These are phyloP conservation scores for Nanorana parkeri DNA, from an alignment of 2,113 vertebrate species.

Conservation along the genomic window DNA sequence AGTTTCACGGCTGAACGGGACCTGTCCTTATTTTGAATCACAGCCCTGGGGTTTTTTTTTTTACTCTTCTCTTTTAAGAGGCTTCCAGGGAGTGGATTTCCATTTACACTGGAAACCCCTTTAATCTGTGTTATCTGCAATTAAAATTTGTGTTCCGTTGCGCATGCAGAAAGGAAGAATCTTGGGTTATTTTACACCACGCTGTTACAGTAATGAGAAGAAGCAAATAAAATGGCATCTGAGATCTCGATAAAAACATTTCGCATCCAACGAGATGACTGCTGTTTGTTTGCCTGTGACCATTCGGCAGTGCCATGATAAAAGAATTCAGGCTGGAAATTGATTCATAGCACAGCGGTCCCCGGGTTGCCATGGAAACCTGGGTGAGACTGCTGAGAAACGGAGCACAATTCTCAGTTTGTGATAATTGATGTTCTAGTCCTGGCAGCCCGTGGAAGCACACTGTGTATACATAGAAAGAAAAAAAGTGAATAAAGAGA, in stretches of 20 bases:
- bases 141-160: too few species aligned
- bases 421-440: conserved; percentile 33
- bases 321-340: neutral
- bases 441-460: conserved; percentile 1
- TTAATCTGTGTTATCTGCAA: too few species aligned
- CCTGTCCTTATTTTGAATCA: too few species aligned
- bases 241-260: neutral
- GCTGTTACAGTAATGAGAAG: neutral
- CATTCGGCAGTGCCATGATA: neutral
- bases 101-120: too few species aligned
- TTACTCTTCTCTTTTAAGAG: too few species aligned
- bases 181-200: too few species aligned
- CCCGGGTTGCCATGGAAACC: conserved; percentile 42
- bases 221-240: neutral
- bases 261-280: neutral
- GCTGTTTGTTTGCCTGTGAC: conserved; percentile 2
- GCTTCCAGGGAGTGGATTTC: too few species aligned
- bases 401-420: conserved; percentile 22
- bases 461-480: conserved; percentile 13
- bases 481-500: conserved; percentile 16
- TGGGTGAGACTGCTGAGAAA: conserved; percentile 5
- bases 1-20: too few species aligned
- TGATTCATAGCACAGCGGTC: conserved; percentile 21
- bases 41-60: too few species aligned
- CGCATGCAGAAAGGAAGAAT: too few species aligned